Percentiles rank a stretch among this genome's conserved stretches.
Conservation (phyloP, 2,888 invertebrate species). For the Lasioglossum malachurum region DNA sequence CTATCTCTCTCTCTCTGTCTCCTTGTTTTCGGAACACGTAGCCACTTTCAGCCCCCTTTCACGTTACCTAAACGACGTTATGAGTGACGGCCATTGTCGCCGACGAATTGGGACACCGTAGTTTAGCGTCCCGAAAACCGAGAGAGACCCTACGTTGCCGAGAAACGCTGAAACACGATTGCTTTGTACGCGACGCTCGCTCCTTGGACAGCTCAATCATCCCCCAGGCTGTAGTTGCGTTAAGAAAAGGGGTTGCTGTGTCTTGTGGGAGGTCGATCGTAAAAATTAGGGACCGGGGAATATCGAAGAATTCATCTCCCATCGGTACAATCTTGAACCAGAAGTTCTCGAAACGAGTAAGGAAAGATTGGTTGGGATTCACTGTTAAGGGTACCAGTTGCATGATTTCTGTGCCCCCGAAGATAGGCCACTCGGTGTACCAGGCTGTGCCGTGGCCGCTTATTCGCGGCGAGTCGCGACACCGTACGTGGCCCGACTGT, state of each 20-base stretch:
- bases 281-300: background rate
- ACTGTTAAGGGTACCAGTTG: slow-evolving; percentile 78
- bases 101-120: slow-evolving; percentile 10
- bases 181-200: background rate
- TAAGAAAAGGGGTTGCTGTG: background rate
- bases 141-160: background rate
- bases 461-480: slow-evolving; percentile 50
- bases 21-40: slow-evolving; percentile 11
- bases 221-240: background rate
- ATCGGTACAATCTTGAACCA: background rate
- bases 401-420: slow-evolving; percentile 73
- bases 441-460: background rate
- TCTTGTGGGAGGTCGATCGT: background rate
- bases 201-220: background rate
- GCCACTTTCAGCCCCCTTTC: slow-evolving; percentile 12
- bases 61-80: slow-evolving; percentile 17
- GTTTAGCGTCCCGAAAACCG: background rate
- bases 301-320: background rate
- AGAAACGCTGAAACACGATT: slow-evolving; percentile 5
- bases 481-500: slow-evolving; percentile 53
- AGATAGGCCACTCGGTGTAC: slow-evolving; percentile 1
- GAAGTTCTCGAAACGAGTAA: background rate
- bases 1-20: background rate
- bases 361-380: background rate
- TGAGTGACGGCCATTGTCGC: slow-evolving; percentile 14